A percentile compares a stretch with the other conserved stretches of the same genome.
phyloP scores from a whole-genome alignment of 2,113 vertebrate species.

The Sakesphorus luctuosus region DNA sequence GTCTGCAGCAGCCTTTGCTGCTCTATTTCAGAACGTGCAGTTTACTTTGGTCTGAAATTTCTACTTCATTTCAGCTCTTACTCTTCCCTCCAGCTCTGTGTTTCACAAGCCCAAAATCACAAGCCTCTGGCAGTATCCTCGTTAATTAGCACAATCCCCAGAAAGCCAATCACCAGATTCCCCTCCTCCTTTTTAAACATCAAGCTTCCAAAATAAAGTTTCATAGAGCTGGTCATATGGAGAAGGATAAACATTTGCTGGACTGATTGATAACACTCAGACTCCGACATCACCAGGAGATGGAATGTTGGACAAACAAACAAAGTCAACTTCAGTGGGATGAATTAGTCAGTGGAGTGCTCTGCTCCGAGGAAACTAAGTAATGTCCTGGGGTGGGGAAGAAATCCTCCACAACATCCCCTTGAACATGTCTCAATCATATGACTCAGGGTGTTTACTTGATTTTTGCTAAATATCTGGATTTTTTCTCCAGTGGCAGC shows the following conservation, averaged over 20 bases:
- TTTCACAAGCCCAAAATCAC: background rate
- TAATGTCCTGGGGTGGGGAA: background rate
- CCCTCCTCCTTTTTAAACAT: background rate
- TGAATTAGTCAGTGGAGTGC: conserved; percentile 4
- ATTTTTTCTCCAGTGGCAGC: background rate
- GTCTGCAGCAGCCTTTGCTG: background rate
- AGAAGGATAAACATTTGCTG: conserved; percentile 41
- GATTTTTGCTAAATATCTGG: background rate
- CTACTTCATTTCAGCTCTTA: background rate
- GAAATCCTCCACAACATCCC: background rate
- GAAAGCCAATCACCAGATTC: background rate
- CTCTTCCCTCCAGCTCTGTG: conserved; percentile 2
- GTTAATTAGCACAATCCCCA: background rate
- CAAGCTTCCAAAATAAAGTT: conserved; percentile 38
- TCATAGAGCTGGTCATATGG: background rate
- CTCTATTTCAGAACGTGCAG: background rate
- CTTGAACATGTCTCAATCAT: background rate
- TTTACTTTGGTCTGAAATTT: background rate
- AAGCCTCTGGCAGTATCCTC: background rate
- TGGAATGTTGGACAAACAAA: conserved; percentile 34
- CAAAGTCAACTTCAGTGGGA: background rate
- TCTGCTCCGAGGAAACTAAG: background rate
- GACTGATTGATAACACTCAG: background rate
- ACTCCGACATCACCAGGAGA: background rate
- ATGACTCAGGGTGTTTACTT: background rate